phyloP scores from a whole-genome alignment of 2,888 invertebrate genomes.

The Taphrorychus bicolor region DNA sequence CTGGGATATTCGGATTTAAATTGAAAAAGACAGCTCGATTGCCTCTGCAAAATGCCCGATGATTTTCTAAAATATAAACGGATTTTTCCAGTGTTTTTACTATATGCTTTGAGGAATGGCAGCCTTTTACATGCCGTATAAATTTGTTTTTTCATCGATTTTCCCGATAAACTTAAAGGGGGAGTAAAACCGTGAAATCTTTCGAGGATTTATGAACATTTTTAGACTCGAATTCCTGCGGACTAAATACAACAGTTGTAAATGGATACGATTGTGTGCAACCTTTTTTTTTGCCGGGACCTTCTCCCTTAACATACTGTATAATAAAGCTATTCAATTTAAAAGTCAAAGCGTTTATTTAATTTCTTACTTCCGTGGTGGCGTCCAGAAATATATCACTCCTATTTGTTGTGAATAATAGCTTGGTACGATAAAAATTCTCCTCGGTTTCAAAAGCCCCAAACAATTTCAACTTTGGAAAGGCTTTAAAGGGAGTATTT shows the following conservation, averaged over 20 bases:
- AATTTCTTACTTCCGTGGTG: constrained; percentile 63
- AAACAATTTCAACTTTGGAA: constrained; percentile 61
- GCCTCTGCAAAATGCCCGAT: background rate
- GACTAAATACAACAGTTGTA: background rate
- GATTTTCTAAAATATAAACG: constrained; percentile 13
- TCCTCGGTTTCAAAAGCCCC: constrained; percentile 53
- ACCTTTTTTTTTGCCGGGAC: constrained; percentile 6
- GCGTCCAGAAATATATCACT: constrained; percentile 63
- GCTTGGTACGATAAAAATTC: constrained; percentile 62
- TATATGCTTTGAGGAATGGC: constrained; percentile 1
- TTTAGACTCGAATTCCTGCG: background rate
- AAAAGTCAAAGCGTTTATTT: constrained; percentile 41
- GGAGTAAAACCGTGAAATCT: background rate
- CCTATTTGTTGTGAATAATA: constrained; percentile 62
- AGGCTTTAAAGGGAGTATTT: constrained; percentile 64
- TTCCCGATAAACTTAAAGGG: background rate
- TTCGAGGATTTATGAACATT: background rate
- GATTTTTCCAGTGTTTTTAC: constrained; percentile 3
- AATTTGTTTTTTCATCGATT: constrained; percentile 6
- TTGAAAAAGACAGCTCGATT: constrained; percentile 14
- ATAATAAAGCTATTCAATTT: constrained; percentile 38
- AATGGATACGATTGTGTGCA: constrained; percentile 1
- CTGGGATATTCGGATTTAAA: constrained; percentile 16
- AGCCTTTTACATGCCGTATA: constrained; percentile 1
- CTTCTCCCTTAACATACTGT: constrained; percentile 19